Base-by-base conservation (phyloP, 2,888 invertebrate species). In the Sinhomidia bicolor region DNA sequence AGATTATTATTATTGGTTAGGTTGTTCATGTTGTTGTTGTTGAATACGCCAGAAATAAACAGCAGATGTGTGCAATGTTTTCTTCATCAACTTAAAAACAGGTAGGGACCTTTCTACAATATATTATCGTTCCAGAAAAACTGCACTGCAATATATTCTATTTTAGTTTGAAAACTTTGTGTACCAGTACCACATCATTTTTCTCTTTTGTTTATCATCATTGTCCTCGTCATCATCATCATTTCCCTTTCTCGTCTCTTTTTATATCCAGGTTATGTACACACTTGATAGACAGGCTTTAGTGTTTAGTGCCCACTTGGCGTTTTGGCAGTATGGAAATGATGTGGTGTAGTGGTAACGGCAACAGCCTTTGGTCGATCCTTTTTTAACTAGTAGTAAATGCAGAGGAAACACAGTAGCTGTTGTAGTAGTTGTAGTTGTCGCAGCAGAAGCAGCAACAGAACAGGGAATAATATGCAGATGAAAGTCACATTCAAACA, bases 261-360 rank as follows among this genome's bases (percentile, higher is more conserved):
- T 23, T 57, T 23, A 54, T 54, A 54, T 23, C 23, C 57, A 26
- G 57, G 57, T 57, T 57, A 57, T 57, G 57, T 57, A 57, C 57
- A 57, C 57, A 57, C 17, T 17, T 57, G 57, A 57, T 12, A 57
- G 57, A 57, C 26, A 57, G 6, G 57, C 57, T 57, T 57, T 57
- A 57, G n/a, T 57, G 57, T 57, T 57, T 57, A 57, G n/a, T 57
- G 57, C 57, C 57, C 17, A 62, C 62, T 62, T 60, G 60, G 20
- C 60, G 20, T 60, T 60, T 62, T 62, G 29, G 29, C 29, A 62
- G 41, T 17, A 74, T 74, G 71, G 44, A 44, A 74, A 41, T 74
- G 23, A 17, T 44, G 44, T 41, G 47, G 44, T 74, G 44, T 41
- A 41, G 57, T 41, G 41, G 71, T 29, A 71, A 71, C 20, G 20